Percentiles rank a stretch among this genome's conserved stretches.
These are phyloP conservation scores for Vulpes vulpes DNA, from an alignment of 2,113 vertebrate species.

Conservation along the genomic window DNA sequence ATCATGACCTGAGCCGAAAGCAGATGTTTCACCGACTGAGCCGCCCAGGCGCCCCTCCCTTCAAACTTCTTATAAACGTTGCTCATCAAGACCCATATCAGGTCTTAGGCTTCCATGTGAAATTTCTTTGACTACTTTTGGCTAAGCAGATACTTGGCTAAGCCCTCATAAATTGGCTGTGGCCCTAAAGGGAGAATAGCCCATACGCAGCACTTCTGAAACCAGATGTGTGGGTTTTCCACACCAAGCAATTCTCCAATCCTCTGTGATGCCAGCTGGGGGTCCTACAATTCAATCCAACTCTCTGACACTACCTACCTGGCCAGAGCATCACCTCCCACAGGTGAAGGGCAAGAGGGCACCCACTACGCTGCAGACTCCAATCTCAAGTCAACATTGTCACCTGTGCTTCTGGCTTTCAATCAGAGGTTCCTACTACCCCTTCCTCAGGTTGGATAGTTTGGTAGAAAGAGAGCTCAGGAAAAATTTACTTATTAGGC, in stretches of 20 bases:
- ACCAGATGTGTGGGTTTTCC: background rate
- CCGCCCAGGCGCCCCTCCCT: background rate
- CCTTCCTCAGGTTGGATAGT: background rate
- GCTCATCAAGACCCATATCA: background rate
- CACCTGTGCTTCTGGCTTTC: background rate
- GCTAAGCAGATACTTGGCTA: too few species aligned
- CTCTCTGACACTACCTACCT: background rate
- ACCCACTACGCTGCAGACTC: fast-evolving
- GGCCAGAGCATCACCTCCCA: background rate
- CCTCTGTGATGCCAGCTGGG: background rate
- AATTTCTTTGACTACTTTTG: background rate
- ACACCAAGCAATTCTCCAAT: background rate
- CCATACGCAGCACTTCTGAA: background rate
- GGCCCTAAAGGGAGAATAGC: background rate
- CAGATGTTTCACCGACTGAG: too few species aligned
- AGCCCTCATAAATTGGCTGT: too few species aligned
- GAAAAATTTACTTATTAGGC: background rate
- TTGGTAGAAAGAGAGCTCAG: background rate
- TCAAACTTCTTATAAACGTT: background rate
- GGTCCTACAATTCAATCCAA: background rate
- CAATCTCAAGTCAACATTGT: too few species aligned
- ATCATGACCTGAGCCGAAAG: too few species aligned
- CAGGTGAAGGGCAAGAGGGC: background rate
- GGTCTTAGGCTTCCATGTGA: background rate
- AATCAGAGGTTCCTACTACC: background rate